Conservation (phyloP, 2,888 invertebrate genomes). For the Geophilus truncorum region DNA sequence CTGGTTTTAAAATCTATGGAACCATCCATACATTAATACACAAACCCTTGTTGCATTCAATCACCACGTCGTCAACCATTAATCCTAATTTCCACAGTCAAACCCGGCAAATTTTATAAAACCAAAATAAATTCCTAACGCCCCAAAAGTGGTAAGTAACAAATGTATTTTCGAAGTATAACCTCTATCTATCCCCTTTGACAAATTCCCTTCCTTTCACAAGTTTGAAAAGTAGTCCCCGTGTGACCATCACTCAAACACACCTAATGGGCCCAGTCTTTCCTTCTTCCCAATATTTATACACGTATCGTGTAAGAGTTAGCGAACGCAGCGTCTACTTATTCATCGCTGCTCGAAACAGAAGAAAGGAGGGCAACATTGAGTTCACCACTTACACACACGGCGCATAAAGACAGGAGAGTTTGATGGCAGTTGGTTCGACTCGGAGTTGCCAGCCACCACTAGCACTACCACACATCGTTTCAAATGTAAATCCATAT, state of each 20-base stretch:
- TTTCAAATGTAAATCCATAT: constrained; percentile 18
- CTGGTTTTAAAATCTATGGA: no score
- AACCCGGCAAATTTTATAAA: no score
- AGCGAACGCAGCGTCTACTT: not conserved
- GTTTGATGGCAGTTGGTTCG: constrained; percentile 5
- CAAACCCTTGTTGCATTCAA: no score
- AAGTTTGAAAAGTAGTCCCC: constrained; percentile 1
- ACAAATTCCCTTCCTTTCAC: not conserved
- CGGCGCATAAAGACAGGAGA: not conserved
- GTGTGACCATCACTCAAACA: not conserved
- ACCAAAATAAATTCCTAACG: no score
- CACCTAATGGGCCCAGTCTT: not conserved
- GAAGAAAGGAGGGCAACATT: not conserved
- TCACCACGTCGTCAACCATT: no score
- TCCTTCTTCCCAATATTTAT: not conserved
- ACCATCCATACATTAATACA: no score
- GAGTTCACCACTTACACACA: not conserved
- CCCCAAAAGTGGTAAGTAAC: not conserved
- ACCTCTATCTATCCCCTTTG: not conserved
- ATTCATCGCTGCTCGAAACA: not conserved
- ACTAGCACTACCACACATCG: not conserved
- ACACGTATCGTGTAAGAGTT: not conserved
- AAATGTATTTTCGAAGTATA: not conserved
- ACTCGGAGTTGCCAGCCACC: not conserved
- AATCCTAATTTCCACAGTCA: no score